Base-by-base conservation (phyloP, 2,888 invertebrate species). In the Mechanitis mazaeus region DNA sequence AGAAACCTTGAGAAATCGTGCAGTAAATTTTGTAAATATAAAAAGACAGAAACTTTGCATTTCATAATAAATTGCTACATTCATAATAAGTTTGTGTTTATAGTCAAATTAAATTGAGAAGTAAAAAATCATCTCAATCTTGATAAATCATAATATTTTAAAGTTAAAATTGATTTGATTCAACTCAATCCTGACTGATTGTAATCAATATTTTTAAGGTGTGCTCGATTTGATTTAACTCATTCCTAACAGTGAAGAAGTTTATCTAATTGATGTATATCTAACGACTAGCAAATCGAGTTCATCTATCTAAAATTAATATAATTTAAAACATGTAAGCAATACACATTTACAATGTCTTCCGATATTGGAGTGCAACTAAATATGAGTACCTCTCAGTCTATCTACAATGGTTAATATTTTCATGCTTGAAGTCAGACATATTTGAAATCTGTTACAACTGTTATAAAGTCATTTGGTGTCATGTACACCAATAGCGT, bases 401-500 rank as follows among this genome's bases (percentile, higher is more conserved):
- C 50, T 50, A 31, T 31, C 38, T 55, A 50, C 28, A n/a, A 45
- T 47, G 33, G 56, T 56, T 54, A 35, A 58, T 56, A 64, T 64
- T 42, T 66, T 62, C 56, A 64, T 62, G 66, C 60, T n/a, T 66
- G 58, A 60, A 55, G 56, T 61, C 50, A 59, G 53, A 54, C 61
- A 55, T 59, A 59, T 66, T 66, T 65, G 56, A 65, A 65, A 65
- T 65, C 62, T 65, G 62, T 65, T 58, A 65, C 59, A 65, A 56
- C 58, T 53, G 63, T 67, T 64, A 58, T 64, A 64, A 66, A 61
- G 62, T 28, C 63, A 63, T 67, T 64, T 64, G 63, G 57, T 64
- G 64, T 67, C 61, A 67, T 64, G 56, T 64, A 66, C 59, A 66
- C 66, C 60, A 65, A 66, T 62, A 59, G 58, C 58, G 55, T 20